phyloP scores from a whole-genome alignment of 2,888 invertebrate species.

The Eudemis profundana region DNA sequence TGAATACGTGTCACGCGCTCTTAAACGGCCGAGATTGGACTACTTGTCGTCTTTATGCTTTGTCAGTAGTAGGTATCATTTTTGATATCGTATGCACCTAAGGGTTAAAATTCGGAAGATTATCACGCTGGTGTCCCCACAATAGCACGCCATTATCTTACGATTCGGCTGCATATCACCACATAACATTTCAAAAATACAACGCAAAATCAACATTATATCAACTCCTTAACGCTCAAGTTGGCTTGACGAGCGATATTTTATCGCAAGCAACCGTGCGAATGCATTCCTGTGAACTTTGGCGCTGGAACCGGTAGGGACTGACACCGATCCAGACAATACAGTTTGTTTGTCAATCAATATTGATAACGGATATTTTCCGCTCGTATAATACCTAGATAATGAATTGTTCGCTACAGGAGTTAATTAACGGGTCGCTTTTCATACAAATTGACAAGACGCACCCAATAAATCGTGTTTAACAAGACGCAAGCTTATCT shows the following conservation, averaged over 20 bases:
- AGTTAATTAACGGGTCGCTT: conserved; percentile 11
- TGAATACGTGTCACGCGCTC: too few relatives aligned
- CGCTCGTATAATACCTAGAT: conserved; percentile 15
- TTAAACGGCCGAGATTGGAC: too few relatives aligned
- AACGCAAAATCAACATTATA: background rate
- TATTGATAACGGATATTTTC: conserved; percentile 42
- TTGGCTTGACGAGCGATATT: background rate
- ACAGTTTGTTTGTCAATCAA: conserved; percentile 22
- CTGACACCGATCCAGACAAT: conserved; percentile 31
- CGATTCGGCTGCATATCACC: background rate
- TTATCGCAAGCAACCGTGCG: conserved; percentile 1
- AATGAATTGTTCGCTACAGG: conserved; percentile 18
- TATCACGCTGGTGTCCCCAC: background rate
- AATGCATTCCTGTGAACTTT: conserved; percentile 23
- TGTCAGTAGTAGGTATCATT: too few relatives aligned
- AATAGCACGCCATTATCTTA: background rate
- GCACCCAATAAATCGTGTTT: conserved; percentile 10
- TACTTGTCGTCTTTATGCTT: too few relatives aligned
- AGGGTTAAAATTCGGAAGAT: too few relatives aligned
- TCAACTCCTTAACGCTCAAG: background rate
- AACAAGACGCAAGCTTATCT: conserved; percentile 17
- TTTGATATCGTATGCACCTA: too few relatives aligned
- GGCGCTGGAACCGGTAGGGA: conserved; percentile 17
- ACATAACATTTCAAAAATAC: too few relatives aligned
- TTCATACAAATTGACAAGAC: conserved; percentile 16